Evolutionary conservation across 2,113 vertebrate species (phyloP).

Genomic region (Chascanopsetta lugubris): DNA sequence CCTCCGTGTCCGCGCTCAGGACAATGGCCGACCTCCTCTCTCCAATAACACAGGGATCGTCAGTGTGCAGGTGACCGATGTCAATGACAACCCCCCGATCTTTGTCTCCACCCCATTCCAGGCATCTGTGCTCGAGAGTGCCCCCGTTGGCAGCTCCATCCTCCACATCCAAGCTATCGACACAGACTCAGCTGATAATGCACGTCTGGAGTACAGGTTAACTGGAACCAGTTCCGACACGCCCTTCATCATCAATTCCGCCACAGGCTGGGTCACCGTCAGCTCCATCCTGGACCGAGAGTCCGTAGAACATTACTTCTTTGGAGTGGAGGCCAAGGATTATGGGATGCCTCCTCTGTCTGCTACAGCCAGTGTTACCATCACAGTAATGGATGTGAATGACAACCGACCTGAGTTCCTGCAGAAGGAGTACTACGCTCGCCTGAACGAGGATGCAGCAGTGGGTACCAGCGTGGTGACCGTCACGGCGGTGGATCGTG

Average conservation of each 20-base stretch:
- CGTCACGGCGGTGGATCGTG: conserved; percentile 92
- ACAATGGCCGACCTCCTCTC: conserved; percentile 92
- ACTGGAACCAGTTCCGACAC: conserved; percentile 87
- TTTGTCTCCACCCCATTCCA: conserved; percentile 99
- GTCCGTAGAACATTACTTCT: conserved; percentile 93
- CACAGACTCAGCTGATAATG: conserved; percentile 92
- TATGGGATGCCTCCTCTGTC: conserved; percentile 92
- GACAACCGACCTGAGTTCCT: conserved; percentile 97
- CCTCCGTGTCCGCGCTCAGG: conserved; percentile 92
- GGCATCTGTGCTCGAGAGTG: conserved; percentile 93
- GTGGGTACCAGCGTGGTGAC: conserved; percentile 95
- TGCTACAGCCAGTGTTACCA: conserved; percentile 93
- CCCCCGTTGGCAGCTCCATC: conserved; percentile 93
- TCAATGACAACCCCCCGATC: conserved; percentile 96
- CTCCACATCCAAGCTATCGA: conserved; percentile 98
- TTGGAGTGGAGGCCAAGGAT: conserved; percentile 94
- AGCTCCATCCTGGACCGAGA: conserved; percentile 94
- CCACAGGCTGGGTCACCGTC: conserved; percentile 96
- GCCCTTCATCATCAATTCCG: conserved; percentile 94
- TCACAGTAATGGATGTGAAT: conserved; percentile 97
- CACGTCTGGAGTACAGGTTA: conserved; percentile 92
- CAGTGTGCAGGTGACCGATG: conserved; percentile 95
- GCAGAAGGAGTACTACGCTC: conserved; percentile 92
- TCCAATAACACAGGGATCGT: conserved; percentile 97
- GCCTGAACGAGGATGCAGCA: conserved; percentile 92